phyloP scores from a whole-genome alignment of 2,888 invertebrate genomes.

The Andrena fulva region DNA sequence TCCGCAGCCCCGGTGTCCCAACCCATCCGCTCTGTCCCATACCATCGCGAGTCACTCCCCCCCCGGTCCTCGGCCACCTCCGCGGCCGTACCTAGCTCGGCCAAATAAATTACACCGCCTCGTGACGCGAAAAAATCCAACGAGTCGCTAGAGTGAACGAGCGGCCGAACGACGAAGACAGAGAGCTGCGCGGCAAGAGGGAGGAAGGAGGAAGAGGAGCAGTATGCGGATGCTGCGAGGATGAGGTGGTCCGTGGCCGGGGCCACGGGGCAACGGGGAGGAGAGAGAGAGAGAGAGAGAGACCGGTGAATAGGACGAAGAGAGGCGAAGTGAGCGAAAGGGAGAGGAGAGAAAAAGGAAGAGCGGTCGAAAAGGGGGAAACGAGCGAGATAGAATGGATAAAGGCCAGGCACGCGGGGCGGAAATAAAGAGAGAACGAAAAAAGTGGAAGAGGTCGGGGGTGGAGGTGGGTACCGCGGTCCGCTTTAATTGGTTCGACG shows the following conservation, averaged over 20 bases:
- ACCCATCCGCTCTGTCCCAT: constrained; percentile 45
- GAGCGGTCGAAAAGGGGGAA: constrained; percentile 35
- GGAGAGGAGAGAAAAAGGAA: constrained; percentile 30
- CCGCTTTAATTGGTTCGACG: constrained; percentile 84
- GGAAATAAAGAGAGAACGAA: constrained; percentile 77
- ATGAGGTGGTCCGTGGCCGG: constrained; percentile 55
- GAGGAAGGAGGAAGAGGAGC: constrained; percentile 30
- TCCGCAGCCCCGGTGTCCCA: constrained; percentile 47
- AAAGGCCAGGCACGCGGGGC: constrained; percentile 71
- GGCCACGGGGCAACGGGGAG: constrained; percentile 45
- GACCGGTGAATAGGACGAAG: constrained; percentile 40
- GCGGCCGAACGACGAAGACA: constrained; percentile 54
- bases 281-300: constrained; percentile 46
- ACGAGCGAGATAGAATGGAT: constrained; percentile 67
- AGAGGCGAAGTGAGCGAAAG: constrained; percentile 33
- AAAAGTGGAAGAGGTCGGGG: constrained; percentile 73
- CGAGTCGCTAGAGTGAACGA: constrained; percentile 75
- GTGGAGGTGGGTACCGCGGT: constrained; percentile 79
- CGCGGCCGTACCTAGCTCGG: constrained; percentile 74
- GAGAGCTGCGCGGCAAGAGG: constrained; percentile 19
- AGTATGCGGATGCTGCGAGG: constrained; percentile 56
- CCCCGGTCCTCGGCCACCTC: constrained; percentile 66
- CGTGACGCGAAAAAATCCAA: constrained; percentile 84
- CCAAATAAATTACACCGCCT: constrained; percentile 84
- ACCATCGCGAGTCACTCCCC: constrained; percentile 38